Conservation (phyloP, 2,888 invertebrate genomes). For the Drymonia ruficornis region DNA sequence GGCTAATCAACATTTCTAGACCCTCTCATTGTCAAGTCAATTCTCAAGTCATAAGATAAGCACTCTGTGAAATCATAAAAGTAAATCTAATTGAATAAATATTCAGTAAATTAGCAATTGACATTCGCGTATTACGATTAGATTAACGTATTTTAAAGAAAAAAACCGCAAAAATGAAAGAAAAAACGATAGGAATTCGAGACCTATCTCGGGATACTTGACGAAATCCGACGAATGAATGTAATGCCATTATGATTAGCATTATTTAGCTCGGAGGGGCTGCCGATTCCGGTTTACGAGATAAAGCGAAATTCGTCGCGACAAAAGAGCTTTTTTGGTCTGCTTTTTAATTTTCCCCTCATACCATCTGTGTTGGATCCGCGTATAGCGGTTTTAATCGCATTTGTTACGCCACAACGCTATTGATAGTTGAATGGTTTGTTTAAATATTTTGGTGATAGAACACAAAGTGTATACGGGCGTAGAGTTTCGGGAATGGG, state of each 20-base stretch:
- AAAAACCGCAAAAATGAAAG: slow-evolving; percentile 59
- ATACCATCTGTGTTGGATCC: slow-evolving; percentile 71
- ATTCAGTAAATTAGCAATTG: slow-evolving; percentile 50
- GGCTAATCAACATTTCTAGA: too few species aligned
- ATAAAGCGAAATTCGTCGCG: slow-evolving; percentile 77
- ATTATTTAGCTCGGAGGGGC: slow-evolving; percentile 77
- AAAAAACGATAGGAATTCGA: slow-evolving; percentile 68
- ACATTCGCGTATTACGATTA: slow-evolving; percentile 56
- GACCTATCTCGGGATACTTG: slow-evolving; percentile 71
- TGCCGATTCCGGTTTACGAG: slow-evolving; percentile 79
- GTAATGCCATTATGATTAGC: slow-evolving; percentile 84
- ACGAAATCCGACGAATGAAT: slow-evolving; percentile 79
- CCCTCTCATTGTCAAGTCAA: too few species aligned
- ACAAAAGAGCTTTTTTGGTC: slow-evolving; percentile 68
- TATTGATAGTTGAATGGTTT: slow-evolving; percentile 78
- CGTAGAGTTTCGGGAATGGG: slow-evolving; percentile 10
- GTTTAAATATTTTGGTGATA: slow-evolving; percentile 74
- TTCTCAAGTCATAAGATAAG: too few species aligned
- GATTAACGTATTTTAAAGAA: slow-evolving; percentile 68
- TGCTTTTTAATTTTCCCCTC: slow-evolving; percentile 71
- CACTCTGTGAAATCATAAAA: too few species aligned
- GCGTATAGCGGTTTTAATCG: slow-evolving; percentile 73
- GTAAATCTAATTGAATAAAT: neutral
- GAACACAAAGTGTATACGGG: slow-evolving; percentile 15
- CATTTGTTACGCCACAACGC: slow-evolving; percentile 76